A percentile compares a stretch with the other conserved stretches of the same genome.
Conservation (phyloP, 2,888 invertebrate genomes). For the Nipponacmea schrenckii region DNA sequence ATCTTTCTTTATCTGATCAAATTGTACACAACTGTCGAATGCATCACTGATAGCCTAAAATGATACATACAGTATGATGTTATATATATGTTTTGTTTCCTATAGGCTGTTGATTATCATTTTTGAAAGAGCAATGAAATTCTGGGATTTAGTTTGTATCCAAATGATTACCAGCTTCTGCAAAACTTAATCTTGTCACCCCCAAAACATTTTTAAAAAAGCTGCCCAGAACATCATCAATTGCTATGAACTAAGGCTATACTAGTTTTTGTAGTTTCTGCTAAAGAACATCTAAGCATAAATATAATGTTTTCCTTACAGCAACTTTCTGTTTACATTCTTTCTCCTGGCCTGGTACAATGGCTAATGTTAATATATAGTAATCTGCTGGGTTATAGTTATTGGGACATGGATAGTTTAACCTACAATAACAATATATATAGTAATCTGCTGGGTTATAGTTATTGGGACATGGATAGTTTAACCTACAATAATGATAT, state of each 20-base stretch:
- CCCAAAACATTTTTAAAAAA: no score
- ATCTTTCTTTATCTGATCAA: conserved; percentile 23
- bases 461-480: conserved; percentile 77
- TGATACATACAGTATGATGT: no score
- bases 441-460: conserved; percentile 95
- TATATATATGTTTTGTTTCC: no score
- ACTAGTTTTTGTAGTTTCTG: no score
- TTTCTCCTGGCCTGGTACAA: conserved; percentile 84
- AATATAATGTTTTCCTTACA: conserved; percentile 29
- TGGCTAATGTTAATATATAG: conserved; percentile 84
- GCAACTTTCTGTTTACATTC: conserved; percentile 78
- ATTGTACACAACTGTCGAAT: conserved; percentile 51
- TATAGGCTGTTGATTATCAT: no score
- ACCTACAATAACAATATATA: conserved; percentile 70
- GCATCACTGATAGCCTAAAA: conserved; percentile 59
- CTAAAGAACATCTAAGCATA: no score
- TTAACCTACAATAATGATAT: conserved; percentile 70
- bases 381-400: conserved; percentile 96
- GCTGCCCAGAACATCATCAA: no score
- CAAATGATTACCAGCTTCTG: no score
- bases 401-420: conserved; percentile 73
- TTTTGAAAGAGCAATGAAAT: no score
- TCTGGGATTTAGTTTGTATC: no score
- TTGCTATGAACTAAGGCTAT: no score
- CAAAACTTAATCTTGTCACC: no score